Conservation (phyloP, 2,888 invertebrate species). For the Drosophila monieri region DNA sequence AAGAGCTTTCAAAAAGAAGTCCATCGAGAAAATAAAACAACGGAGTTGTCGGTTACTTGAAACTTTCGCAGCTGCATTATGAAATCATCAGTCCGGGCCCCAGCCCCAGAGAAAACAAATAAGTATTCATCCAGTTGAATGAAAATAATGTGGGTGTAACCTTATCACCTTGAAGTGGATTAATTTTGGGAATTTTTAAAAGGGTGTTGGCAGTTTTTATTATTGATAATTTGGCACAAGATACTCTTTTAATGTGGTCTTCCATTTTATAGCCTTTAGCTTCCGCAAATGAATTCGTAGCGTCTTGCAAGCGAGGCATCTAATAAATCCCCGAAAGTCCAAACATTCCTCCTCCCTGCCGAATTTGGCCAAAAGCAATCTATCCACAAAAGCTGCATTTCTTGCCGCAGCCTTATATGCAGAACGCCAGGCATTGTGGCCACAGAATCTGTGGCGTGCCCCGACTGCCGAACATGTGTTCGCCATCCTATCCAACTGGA, state of each 20-base stretch:
- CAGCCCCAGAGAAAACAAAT: not conserved
- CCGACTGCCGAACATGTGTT: conserved; percentile 40
- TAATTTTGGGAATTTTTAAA: not conserved
- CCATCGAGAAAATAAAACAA: conserved; percentile 7
- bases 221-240: not conserved
- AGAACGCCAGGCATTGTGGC: conserved; percentile 32
- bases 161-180: not conserved
- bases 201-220: not conserved
- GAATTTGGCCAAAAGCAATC: conserved; percentile 41
- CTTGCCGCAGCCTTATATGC: conserved; percentile 36
- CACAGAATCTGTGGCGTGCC: conserved; percentile 34
- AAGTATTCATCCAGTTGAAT: not conserved
- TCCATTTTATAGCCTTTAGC: not conserved
- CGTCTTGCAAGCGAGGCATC: not conserved
- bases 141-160: not conserved
- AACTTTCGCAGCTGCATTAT: conserved; percentile 68
- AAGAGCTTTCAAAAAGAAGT: conserved; percentile 21
- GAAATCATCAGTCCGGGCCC: conserved; percentile 49
- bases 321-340: not conserved
- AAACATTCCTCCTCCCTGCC: conserved; percentile 7
- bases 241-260: not conserved
- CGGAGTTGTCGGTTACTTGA: conserved; percentile 45
- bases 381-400: conserved; percentile 39
- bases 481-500: conserved; percentile 3
- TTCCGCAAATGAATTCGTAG: not conserved